Conservation (phyloP, 2,797 vertebrate species). For the Hylomyscus alleni region DNA sequence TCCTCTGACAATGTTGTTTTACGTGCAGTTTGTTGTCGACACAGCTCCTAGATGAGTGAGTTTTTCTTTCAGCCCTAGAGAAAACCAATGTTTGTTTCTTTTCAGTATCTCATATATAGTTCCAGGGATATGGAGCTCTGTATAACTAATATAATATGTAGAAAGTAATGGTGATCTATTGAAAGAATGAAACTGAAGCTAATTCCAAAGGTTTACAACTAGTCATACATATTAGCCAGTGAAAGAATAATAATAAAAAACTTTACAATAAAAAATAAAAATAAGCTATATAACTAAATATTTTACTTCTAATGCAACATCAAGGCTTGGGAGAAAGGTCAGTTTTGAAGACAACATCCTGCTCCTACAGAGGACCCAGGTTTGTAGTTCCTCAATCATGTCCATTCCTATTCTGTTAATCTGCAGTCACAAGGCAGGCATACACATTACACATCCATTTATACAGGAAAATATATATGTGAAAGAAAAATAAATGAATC, state of each 20-base stretch:
- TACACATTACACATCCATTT: no score
- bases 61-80: constrained; percentile 33
- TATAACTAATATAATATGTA: background rate
- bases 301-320: background rate
- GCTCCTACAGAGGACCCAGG: background rate
- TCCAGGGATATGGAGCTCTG: background rate
- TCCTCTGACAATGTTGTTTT: constrained; percentile 26
- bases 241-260: no score
- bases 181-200: background rate
- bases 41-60: background rate
- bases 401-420: background rate
- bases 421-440: background rate
- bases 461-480: background rate
- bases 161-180: background rate
- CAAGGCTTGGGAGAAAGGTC: background rate
- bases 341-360: background rate
- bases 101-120: constrained; percentile 26
- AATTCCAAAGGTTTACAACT: constrained; percentile 3
- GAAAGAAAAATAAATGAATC: background rate
- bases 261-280: background rate
- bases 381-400: background rate
- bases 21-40: background rate
- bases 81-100: constrained; percentile 46
- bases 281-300: background rate
- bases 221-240: background rate